Conservation (phyloP, 2,113 vertebrate genomes). For the Anser cygnoides region DNA sequence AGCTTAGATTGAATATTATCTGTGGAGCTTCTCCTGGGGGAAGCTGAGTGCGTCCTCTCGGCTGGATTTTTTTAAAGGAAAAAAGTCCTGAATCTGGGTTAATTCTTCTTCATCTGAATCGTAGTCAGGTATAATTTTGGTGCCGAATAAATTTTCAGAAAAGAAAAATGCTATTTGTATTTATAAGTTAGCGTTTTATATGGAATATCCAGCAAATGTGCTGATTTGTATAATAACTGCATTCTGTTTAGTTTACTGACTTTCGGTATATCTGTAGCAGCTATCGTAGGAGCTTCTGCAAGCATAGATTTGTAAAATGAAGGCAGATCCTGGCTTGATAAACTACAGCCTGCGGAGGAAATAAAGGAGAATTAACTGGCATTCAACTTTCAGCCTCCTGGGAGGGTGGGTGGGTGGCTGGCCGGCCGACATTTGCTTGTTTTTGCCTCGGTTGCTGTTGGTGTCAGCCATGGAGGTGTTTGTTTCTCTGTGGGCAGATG, state of each 20-base stretch:
- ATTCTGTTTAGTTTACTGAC: neutral
- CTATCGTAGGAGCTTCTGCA: neutral
- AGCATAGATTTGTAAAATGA: neutral
- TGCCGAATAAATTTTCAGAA: neutral
- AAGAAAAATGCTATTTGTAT: neutral
- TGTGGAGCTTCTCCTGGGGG: neutral
- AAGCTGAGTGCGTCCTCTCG: neutral
- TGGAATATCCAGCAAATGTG: neutral
- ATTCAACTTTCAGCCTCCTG: neutral
- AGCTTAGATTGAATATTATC: fast-evolving
- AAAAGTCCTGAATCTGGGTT: neutral
- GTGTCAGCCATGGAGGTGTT: neutral
- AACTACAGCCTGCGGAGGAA: neutral
- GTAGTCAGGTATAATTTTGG: neutral
- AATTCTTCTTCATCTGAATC: neutral
- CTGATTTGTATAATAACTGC: neutral
- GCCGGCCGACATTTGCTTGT: neutral
- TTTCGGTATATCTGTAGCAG: neutral
- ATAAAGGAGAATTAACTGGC: neutral
- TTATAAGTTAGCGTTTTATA: neutral
- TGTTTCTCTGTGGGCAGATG: neutral
- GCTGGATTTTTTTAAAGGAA: neutral
- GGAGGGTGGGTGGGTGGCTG: neutral
- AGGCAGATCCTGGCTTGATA: neutral
- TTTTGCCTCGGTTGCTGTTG: neutral